Percentiles rank a stretch among this genome's conserved stretches.
phyloP scores from a whole-genome alignment of 2,888 invertebrate species.

The Trypoxylon attenuatum region DNA sequence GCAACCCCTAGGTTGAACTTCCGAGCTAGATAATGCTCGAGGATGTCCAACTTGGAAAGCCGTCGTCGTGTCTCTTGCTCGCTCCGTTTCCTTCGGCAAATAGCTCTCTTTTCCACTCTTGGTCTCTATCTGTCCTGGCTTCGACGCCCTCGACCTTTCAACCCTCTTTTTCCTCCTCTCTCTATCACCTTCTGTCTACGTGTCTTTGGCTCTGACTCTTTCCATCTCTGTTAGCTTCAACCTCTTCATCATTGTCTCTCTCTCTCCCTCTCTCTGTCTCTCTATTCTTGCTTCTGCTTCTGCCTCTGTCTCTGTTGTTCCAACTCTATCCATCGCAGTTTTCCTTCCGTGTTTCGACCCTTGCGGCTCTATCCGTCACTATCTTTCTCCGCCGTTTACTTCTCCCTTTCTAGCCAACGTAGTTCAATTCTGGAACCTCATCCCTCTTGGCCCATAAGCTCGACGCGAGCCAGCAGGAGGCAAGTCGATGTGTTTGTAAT shows the following conservation, averaged over 20 bases:
- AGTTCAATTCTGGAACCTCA: no score
- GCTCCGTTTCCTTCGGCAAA: background rate
- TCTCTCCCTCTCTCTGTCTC: no score
- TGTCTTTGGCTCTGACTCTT: background rate
- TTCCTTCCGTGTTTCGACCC: no score
- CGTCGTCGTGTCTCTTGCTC: conserved; percentile 6
- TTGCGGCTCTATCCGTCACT: no score
- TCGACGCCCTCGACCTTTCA: background rate
- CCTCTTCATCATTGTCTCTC: no score
- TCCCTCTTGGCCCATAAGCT: no score
- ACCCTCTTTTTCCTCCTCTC: background rate
- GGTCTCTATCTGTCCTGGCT: background rate
- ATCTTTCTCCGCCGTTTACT: no score
- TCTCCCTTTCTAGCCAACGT: no score
- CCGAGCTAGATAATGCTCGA: conserved; percentile 64
- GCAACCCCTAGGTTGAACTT: conserved; percentile 56
- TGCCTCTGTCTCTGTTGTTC: no score
- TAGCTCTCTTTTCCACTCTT: conserved; percentile 3
- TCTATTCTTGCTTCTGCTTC: no score
- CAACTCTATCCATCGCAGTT: no score
- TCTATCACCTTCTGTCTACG: background rate
- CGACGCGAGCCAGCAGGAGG: no score
- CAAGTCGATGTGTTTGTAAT: conserved; percentile 32
- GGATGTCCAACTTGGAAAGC: conserved; percentile 58
- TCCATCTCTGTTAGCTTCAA: background rate